Conservation (phyloP, 2,113 vertebrate species). For the Callospermophilus lateralis region DNA sequence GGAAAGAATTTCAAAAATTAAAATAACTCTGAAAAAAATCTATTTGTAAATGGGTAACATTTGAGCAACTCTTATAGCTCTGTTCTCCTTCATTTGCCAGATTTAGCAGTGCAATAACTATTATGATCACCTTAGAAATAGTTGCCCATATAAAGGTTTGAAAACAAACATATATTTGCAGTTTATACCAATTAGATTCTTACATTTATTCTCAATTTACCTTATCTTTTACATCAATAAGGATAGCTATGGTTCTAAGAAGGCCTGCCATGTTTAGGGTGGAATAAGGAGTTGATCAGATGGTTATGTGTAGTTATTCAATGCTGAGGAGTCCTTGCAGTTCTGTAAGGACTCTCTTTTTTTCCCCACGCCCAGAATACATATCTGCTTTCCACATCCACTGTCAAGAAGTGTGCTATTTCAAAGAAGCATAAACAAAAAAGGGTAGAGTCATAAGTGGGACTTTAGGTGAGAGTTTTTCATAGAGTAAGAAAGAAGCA, state of each 20-base stretch:
- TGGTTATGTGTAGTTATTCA: background rate
- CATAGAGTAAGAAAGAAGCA: background rate
- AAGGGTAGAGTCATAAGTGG: background rate
- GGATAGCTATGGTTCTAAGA: background rate
- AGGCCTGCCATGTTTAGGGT: background rate
- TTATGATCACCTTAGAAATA: background rate
- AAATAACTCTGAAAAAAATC: constrained; percentile 13
- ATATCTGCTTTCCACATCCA: background rate
- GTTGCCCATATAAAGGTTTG: background rate
- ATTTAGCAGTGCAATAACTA: background rate
- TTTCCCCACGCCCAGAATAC: background rate
- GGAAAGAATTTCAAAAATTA: background rate
- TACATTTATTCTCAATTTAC: background rate
- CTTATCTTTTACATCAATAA: constrained; percentile 31
- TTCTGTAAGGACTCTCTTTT: background rate
- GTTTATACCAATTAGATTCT: background rate
- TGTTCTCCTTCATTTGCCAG: background rate
- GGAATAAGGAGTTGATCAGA: background rate
- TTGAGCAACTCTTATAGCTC: background rate
- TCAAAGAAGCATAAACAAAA: constrained; percentile 31
- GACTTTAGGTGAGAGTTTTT: background rate
- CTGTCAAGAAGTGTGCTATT: background rate
- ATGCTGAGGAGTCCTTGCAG: background rate
- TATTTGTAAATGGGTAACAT: background rate
- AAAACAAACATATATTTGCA: background rate